Evolutionary conservation across 2,797 vertebrate species (phyloP).

Genomic region (Kryptolebias ocellatus): DNA sequence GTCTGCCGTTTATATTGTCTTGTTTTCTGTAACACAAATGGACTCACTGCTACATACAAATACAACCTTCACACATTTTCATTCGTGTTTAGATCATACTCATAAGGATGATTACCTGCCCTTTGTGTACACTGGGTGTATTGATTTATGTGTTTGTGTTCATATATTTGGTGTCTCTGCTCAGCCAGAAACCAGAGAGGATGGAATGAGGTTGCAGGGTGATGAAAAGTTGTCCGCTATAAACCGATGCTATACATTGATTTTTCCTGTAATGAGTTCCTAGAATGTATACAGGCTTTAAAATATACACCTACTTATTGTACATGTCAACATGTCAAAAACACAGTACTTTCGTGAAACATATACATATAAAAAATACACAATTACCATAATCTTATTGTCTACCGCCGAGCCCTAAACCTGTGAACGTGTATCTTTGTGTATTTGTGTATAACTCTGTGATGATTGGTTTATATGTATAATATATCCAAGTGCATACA

Average conservation of each 20-base stretch:
- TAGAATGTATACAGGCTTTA: constrained; percentile 45
- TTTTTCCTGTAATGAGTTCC: constrained; percentile 72
- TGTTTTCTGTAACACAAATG: constrained; percentile 4
- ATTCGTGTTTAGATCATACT: constrained; percentile 39
- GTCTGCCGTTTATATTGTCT: constrained; percentile 24
- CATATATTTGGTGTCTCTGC: constrained; percentile 42
- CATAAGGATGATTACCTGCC: constrained; percentile 41
- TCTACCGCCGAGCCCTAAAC: no score
- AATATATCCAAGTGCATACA: no score
- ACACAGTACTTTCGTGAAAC: constrained; percentile 5
- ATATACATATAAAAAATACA: not conserved
- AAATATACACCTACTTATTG: constrained; percentile 17
- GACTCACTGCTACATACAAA: constrained; percentile 23
- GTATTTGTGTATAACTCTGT: no score
- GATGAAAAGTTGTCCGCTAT: constrained; percentile 68
- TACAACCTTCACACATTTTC: constrained; percentile 33
- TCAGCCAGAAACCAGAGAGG: constrained; percentile 49
- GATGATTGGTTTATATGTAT: no score
- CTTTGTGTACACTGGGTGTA: constrained; percentile 44
- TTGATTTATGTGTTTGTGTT: constrained; percentile 57
- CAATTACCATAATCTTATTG: not conserved
- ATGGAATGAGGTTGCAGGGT: constrained; percentile 66
- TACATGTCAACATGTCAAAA: constrained; percentile 5
- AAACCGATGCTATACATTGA: constrained; percentile 73
- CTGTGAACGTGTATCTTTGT: no score